These are phyloP conservation scores for Entomobrya proxima DNA, from an alignment of 2,888 invertebrate genomes.

Conservation along the genomic window DNA sequence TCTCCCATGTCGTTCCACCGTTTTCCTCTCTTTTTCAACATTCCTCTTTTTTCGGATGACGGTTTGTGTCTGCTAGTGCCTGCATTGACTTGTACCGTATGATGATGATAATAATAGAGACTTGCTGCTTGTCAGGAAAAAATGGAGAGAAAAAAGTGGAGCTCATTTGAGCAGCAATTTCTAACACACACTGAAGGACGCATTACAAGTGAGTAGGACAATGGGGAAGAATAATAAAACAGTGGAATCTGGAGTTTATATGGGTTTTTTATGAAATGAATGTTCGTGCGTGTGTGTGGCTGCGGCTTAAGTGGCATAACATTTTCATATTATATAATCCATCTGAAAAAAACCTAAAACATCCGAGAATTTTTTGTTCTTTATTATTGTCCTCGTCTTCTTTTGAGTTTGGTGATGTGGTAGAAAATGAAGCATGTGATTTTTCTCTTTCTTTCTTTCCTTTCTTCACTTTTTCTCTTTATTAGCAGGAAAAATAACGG, in stretches of 20 bases:
- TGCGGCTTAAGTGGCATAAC: constrained; percentile 22
- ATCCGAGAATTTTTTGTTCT: constrained; percentile 9
- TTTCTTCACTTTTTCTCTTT: neutral
- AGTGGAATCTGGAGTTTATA: constrained; percentile 3
- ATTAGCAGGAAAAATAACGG: neutral
- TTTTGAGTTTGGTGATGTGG: constrained; percentile 30
- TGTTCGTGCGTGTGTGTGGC: neutral
- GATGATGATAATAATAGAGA: neutral
- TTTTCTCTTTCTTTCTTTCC: constrained; percentile 2
- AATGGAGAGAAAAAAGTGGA: neutral
- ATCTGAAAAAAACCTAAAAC: constrained; percentile 9
- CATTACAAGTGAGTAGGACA: neutral
- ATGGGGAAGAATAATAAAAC: constrained; percentile 4
- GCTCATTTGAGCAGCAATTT: constrained; percentile 7
- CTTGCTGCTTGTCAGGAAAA: neutral
- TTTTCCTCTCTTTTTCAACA: neutral
- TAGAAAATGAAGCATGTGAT: constrained; percentile 43
- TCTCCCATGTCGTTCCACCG: neutral
- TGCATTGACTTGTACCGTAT: neutral
- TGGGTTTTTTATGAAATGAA: neutral
- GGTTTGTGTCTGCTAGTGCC: constrained; percentile 3
- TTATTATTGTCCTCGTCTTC: constrained; percentile 19
- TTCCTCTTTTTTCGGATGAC: constrained; percentile 2
- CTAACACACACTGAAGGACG: neutral
- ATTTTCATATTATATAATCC: constrained; percentile 32